Conservation (phyloP, 2,888 invertebrate species). For the Exephanes ischioxanthus region DNA sequence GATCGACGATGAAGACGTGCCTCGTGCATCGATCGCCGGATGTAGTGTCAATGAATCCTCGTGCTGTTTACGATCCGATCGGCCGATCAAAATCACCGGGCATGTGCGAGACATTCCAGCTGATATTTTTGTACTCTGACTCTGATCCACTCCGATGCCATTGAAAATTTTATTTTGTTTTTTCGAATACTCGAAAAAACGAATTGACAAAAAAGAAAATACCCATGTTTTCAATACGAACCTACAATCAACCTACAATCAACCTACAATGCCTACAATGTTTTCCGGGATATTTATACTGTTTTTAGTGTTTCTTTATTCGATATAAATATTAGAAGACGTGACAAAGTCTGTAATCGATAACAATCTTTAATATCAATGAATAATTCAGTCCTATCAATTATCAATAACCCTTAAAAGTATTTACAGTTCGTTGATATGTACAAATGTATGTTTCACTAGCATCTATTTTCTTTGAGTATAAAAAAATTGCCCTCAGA, state of each 20-base stretch:
- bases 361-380: constrained; percentile 5
- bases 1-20: not conserved
- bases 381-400: constrained; percentile 12
- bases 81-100: not conserved
- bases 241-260: too few relatives aligned
- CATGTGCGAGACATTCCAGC: not conserved
- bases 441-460: constrained; percentile 47
- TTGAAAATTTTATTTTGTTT: not conserved
- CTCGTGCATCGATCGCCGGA: constrained; percentile 36
- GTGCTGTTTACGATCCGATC: constrained; percentile 1
- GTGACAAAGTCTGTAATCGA: constrained; percentile 10
- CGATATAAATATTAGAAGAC: constrained; percentile 12
- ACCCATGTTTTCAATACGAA: too few relatives aligned
- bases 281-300: too few relatives aligned
- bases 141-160: too few relatives aligned
- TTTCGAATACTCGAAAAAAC: too few relatives aligned
- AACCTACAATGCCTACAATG: too few relatives aligned
- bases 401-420: constrained; percentile 26
- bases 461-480: constrained; percentile 29
- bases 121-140: not conserved
- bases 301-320: constrained; percentile 32
- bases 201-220: too few relatives aligned
- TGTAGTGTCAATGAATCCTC: constrained; percentile 17
- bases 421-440: constrained; percentile 64
- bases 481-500: constrained; percentile 40